Percentiles rank a stretch among this genome's conserved stretches.
These are phyloP conservation scores for Oreochromis grahami DNA, from an alignment of 2,797 vertebrate genomes.

Conservation along the genomic window DNA sequence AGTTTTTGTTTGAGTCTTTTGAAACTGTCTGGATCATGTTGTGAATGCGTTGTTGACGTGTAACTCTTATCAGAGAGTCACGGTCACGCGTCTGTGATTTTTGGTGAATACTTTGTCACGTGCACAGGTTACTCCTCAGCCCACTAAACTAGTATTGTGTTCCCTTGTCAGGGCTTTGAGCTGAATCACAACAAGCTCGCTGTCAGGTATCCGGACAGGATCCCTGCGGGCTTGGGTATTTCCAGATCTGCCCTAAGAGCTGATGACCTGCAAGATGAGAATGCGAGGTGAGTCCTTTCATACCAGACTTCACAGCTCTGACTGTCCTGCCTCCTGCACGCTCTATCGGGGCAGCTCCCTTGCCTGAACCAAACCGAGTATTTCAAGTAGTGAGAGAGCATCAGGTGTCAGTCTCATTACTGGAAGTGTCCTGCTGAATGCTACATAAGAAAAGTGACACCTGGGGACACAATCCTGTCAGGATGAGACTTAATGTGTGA, in stretches of 20 bases:
- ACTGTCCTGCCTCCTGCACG: not conserved
- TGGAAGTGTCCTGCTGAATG: not conserved
- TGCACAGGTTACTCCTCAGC: not conserved
- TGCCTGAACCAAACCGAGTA: accelerated
- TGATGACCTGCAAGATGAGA: constrained; percentile 14
- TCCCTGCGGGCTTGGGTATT: constrained; percentile 65
- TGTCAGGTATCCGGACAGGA: constrained; percentile 75
- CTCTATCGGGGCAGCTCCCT: not conserved
- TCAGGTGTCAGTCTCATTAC: not conserved
- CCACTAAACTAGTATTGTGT: not conserved
- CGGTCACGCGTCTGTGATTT: not conserved
- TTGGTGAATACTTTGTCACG: not conserved
- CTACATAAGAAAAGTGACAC: not conserved
- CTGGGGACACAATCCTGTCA: not conserved
- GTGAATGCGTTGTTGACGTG: not conserved
- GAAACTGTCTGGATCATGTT: not conserved
- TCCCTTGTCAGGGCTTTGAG: constrained; percentile 50
- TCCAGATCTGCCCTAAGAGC: constrained; percentile 63
- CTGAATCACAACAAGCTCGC: constrained; percentile 48
- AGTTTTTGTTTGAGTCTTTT: not conserved
- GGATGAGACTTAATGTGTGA: not conserved
- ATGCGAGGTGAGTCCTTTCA: constrained; percentile 18
- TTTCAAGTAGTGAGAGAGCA: not conserved
- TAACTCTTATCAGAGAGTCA: not conserved
- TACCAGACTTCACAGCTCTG: not conserved